Conservation (phyloP, 1,140 invertebrate genomes). For the Antheraea pernyi region DNA sequence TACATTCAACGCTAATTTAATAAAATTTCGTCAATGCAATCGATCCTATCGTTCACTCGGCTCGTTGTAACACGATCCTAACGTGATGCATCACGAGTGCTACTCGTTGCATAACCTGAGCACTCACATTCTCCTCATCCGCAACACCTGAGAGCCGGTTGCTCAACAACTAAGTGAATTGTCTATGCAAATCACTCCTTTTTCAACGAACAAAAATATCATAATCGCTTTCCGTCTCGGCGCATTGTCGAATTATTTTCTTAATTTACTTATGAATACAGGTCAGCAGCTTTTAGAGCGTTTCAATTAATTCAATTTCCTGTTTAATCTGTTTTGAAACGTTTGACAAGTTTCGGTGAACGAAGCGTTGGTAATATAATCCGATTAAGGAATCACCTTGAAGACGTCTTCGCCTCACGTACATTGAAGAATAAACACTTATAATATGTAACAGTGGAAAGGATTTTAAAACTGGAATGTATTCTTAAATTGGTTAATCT, state of each 20-base stretch:
- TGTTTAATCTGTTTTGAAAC: too few species aligned
- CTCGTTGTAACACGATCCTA: conserved; percentile 11
- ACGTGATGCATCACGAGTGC: conserved; percentile 21
- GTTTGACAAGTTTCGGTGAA: too few species aligned
- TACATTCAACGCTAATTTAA: not conserved
- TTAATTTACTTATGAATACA: not conserved
- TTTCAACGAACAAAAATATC: conserved; percentile 12
- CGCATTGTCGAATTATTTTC: not conserved
- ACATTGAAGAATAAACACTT: too few species aligned
- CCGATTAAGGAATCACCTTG: too few species aligned
- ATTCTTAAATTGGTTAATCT: too few species aligned
- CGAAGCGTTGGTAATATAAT: too few species aligned
- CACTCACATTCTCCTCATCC: conserved; percentile 18
- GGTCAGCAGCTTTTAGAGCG: too few species aligned
- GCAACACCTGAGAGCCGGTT: conserved; percentile 20
- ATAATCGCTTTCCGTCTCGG: not conserved
- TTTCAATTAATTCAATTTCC: too few species aligned
- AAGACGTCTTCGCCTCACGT: too few species aligned
- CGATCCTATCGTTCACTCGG: not conserved
- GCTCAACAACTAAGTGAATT: conserved; percentile 20
- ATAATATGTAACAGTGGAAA: too few species aligned
- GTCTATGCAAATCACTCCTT: conserved; percentile 23
- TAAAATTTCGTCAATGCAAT: not conserved
- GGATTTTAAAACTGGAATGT: too few species aligned
- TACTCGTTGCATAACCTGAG: conserved; percentile 15